Conservation (phyloP, 2,113 vertebrate genomes). For the Atractosteus spatula region DNA sequence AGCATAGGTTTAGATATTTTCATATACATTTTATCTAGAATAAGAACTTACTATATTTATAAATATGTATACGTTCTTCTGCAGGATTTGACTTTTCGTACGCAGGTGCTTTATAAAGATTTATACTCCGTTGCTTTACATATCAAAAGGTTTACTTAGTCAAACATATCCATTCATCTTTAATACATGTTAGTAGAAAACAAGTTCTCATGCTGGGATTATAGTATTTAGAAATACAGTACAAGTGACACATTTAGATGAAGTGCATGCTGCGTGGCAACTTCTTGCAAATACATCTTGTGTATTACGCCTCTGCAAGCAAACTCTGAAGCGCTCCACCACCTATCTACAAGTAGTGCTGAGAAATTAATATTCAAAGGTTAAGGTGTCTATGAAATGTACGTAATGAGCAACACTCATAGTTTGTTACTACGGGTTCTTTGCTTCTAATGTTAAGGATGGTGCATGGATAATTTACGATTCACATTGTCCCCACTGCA, state of each 20-base stretch:
- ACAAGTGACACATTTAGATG: conserved; percentile 10
- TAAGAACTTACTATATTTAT: too few species aligned
- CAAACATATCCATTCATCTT: conserved; percentile 26
- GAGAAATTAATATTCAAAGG: conserved; percentile 90
- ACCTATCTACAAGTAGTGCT: conserved; percentile 62
- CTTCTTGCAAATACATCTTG: conserved; percentile 20
- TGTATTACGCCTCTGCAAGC: conserved; percentile 21
- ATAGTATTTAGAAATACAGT: conserved; percentile 23
- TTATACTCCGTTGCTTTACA: conserved; percentile 26
- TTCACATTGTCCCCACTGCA: conserved; percentile 91
- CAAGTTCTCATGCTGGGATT: conserved; percentile 19
- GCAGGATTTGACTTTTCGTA: too few species aligned
- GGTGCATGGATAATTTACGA: conserved; percentile 94
- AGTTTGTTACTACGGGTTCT: conserved; percentile 93
- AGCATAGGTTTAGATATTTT: too few species aligned
- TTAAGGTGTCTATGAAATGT: conserved; percentile 88
- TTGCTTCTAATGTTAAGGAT: conserved; percentile 85
- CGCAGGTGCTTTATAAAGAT: conserved; percentile 34
- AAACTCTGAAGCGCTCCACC: conserved; percentile 50
- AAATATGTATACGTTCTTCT: too few species aligned
- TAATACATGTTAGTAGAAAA: conserved; percentile 14
- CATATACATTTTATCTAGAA: too few species aligned
- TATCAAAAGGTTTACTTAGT: conserved; percentile 30
- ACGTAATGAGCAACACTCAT: conserved; percentile 90
- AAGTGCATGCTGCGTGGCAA: conserved; percentile 6